These are phyloP conservation scores for Mimumesa dahlbomi DNA, from an alignment of 2,888 invertebrate species.

Conservation along the genomic window DNA sequence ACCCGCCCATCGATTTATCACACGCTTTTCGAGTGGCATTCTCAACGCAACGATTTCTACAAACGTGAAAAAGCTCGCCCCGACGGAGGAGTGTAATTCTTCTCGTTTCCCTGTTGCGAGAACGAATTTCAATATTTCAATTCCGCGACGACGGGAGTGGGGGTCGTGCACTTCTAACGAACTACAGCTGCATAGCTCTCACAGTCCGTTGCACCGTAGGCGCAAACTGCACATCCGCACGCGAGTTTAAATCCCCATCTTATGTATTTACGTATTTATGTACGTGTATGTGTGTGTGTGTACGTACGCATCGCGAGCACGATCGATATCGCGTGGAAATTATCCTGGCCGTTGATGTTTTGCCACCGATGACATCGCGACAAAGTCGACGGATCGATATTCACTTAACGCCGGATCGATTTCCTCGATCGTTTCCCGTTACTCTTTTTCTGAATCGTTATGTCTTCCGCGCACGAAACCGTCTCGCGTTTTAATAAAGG, in stretches of 20 bases:
- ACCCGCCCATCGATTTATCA: no score
- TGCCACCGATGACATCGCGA: constrained; percentile 35
- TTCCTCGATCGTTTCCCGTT: no score
- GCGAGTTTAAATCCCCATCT: constrained; percentile 55
- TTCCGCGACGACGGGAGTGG: constrained; percentile 8
- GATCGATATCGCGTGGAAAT: constrained; percentile 50
- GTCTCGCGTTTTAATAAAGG: no score
- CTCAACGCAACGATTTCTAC: no score
- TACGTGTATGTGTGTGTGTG: no score
- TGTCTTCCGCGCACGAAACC: no score
- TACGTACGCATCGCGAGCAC: constrained; percentile 35
- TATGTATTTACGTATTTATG: no score
- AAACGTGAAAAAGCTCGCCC: no score
- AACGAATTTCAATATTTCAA: constrained; percentile 32
- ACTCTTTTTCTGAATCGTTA: no score
- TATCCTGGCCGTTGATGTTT: constrained; percentile 24
- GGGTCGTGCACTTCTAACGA: constrained; percentile 42
- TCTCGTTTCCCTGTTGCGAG: neutral
- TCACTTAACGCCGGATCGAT: neutral
- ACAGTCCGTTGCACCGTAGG: constrained; percentile 44
- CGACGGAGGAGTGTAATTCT: no score
- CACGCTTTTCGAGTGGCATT: no score
- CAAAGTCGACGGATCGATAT: constrained; percentile 24
- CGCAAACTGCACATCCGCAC: constrained; percentile 46
- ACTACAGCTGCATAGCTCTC: constrained; percentile 50